Conservation (phyloP, 2,888 invertebrate genomes). For the Steinernema hermaphroditum region DNA sequence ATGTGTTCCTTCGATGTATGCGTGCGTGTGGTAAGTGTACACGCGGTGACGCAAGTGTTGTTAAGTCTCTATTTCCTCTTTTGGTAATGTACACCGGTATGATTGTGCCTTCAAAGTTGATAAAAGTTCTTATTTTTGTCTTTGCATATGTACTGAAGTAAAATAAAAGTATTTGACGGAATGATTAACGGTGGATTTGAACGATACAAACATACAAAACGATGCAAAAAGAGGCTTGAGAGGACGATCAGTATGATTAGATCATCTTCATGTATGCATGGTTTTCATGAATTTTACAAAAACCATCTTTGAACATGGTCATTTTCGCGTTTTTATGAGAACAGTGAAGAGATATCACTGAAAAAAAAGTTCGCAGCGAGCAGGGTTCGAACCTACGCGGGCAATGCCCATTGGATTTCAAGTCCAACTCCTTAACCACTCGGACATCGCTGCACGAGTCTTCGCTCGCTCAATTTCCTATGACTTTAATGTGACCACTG, state of each 20-base stretch:
- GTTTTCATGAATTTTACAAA: too few relatives aligned
- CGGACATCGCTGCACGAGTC: conserved; percentile 32
- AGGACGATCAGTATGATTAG: too few relatives aligned
- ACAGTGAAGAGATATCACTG: too few relatives aligned
- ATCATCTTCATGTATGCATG: too few relatives aligned
- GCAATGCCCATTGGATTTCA: conserved; percentile 39
- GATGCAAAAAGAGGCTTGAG: too few relatives aligned
- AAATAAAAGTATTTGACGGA: not conserved
- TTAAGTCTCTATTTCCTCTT: not conserved
- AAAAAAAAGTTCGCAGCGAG: conserved; percentile 28
- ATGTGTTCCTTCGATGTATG: not conserved
- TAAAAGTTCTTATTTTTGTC: not conserved
- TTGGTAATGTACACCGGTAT: not conserved
- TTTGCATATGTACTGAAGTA: not conserved
- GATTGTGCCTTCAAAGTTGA: not conserved
- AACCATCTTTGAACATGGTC: too few relatives aligned
- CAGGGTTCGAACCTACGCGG: conserved; percentile 39
- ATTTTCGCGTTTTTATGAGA: too few relatives aligned
- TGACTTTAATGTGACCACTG: too few relatives aligned
- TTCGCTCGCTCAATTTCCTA: too few relatives aligned
- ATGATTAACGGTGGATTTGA: not conserved
- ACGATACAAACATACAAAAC: not conserved
- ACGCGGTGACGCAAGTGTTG: not conserved
- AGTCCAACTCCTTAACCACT: conserved; percentile 40
- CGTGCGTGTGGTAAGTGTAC: conserved; percentile 26